Evolutionary conservation across 2,888 invertebrate species (phyloP).

Genomic region (Melitaea athalia): DNA sequence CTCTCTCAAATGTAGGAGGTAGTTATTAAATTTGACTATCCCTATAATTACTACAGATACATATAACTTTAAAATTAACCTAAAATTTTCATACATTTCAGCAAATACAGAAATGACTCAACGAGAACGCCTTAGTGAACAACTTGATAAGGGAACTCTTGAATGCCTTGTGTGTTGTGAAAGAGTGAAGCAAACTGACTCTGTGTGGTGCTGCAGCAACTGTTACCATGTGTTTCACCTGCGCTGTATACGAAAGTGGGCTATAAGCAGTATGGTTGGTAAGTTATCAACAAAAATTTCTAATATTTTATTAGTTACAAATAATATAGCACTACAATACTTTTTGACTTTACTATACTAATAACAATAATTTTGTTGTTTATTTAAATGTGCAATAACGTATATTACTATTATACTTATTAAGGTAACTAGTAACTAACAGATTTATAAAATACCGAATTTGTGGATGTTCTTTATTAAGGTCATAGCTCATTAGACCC

Average conservation of each 20-base stretch:
- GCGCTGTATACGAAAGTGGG: slow-evolving; percentile 95
- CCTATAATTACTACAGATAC: background rate
- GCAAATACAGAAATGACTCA: slow-evolving; percentile 85
- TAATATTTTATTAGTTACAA: background rate
- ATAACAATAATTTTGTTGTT: too few species aligned
- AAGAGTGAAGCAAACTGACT: slow-evolving; percentile 88
- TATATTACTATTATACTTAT: too few species aligned
- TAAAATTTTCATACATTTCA: slow-evolving; percentile 35
- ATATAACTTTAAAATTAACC: background rate
- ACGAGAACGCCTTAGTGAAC: slow-evolving; percentile 91
- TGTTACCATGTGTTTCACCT: slow-evolving; percentile 97
- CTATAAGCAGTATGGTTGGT: slow-evolving; percentile 89
- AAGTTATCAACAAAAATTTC: slow-evolving; percentile 45
- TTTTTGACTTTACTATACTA: background rate
- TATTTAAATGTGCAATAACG: too few species aligned
- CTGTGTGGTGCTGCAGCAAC: slow-evolving; percentile 94
- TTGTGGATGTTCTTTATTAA: too few species aligned
- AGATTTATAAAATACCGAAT: too few species aligned
- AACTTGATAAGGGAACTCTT: slow-evolving; percentile 89
- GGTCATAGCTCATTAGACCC: too few species aligned
- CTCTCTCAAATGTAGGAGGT: slow-evolving; percentile 47
- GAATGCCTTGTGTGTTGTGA: slow-evolving; percentile 99
- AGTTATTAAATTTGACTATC: background rate
- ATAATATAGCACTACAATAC: background rate
- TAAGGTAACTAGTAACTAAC: too few species aligned